phyloP scores from a whole-genome alignment of 2,888 invertebrate genomes.

The Lasioglossum villosulum region DNA sequence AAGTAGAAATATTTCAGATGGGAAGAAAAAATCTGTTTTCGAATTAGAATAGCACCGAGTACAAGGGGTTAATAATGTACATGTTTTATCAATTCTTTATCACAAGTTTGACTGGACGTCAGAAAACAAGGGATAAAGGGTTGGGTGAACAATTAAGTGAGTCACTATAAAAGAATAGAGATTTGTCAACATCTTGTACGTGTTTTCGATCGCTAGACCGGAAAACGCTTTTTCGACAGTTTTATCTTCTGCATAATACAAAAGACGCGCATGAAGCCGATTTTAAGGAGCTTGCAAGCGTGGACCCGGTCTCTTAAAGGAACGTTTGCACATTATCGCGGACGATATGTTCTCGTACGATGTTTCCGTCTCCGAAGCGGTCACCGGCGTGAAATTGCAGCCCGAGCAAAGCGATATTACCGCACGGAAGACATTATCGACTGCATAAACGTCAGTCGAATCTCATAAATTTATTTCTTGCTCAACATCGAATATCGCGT shows the following conservation, averaged over 20 bases:
- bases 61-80: too few species aligned
- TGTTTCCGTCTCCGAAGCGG: conserved; percentile 25
- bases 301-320: conserved; percentile 10
- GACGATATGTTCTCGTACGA: conserved; percentile 31
- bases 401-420: conserved; percentile 41
- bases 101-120: too few species aligned
- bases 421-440: conserved; percentile 45
- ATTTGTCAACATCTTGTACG: background rate
- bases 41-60: too few species aligned
- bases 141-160: too few species aligned
- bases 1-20: too few species aligned
- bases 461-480: conserved; percentile 50
- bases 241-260: conserved; percentile 10
- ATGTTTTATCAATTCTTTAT: too few species aligned
- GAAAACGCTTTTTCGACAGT: background rate
- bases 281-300: conserved; percentile 41
- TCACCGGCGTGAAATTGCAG: conserved; percentile 40
- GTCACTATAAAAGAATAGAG: too few species aligned
- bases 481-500: conserved; percentile 6
- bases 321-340: conserved; percentile 27
- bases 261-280: conserved; percentile 21
- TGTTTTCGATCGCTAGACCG: background rate
- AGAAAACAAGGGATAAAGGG: too few species aligned
- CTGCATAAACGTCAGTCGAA: conserved; percentile 43
- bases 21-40: too few species aligned